phyloP scores from a whole-genome alignment of 2,888 invertebrate species.

The Entomobrya multifasciata region DNA sequence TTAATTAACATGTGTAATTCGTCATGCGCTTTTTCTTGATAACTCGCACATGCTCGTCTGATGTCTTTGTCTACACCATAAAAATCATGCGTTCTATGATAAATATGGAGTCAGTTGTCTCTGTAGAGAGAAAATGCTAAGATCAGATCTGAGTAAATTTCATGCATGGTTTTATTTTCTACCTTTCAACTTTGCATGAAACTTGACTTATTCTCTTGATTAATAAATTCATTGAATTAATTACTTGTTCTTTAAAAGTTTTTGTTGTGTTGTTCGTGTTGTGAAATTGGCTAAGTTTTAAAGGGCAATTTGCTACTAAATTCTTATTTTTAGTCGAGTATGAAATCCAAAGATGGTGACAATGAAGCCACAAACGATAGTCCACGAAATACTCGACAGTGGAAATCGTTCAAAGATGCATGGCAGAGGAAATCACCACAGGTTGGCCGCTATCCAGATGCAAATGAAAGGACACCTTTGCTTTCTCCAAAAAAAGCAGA shows the following conservation, averaged over 20 bases:
- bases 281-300: not conserved
- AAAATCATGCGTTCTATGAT: not conserved
- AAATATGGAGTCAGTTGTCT: not conserved
- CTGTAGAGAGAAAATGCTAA: not conserved
- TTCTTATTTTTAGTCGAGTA: conserved; percentile 43
- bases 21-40: not conserved
- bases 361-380: conserved; percentile 2
- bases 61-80: not conserved
- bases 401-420: not conserved
- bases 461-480: conserved; percentile 61
- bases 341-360: conserved; percentile 37
- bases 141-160: too few species aligned
- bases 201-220: not conserved
- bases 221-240: not conserved
- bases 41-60: not conserved
- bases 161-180: not conserved
- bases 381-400: conserved; percentile 51
- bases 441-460: conserved; percentile 11
- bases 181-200: not conserved
- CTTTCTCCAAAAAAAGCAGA: not conserved
- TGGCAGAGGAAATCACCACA: not conserved
- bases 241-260: conserved; percentile 4
- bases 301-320: not conserved
- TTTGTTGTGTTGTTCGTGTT: not conserved
- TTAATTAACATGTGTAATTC: not conserved